Conservation (phyloP, 1,140 invertebrate genomes). For the Chironomus tepperi region DNA sequence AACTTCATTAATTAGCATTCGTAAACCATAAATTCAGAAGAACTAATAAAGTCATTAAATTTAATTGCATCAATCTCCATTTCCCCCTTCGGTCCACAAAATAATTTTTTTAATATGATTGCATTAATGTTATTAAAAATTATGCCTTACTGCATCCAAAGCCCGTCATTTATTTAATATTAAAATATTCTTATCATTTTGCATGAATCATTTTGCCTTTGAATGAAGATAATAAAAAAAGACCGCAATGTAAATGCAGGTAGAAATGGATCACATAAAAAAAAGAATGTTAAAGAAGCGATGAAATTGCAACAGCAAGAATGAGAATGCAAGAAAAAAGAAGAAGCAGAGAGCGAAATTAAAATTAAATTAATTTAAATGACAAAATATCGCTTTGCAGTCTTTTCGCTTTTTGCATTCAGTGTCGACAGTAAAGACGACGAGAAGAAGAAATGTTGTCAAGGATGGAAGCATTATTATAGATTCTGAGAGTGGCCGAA, state of each 20-base stretch:
- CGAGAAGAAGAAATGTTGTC: not conserved
- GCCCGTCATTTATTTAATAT: conserved; percentile 14
- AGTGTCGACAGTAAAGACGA: not conserved
- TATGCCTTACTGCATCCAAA: not conserved
- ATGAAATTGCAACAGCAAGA: conserved; percentile 1
- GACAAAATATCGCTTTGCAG: conserved; percentile 12
- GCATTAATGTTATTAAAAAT: not conserved
- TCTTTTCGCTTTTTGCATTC: not conserved
- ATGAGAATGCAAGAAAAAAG: not conserved
- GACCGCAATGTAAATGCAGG: conserved; percentile 4
- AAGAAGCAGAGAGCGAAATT: not conserved
- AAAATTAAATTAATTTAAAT: conserved; percentile 15
- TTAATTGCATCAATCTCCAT: conserved; percentile 4
- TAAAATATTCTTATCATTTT: not conserved
- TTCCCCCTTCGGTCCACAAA: not conserved
- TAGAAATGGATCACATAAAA: not conserved
- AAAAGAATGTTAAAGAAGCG: not conserved
- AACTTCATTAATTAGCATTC: too few relatives aligned
- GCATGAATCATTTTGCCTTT: not conserved
- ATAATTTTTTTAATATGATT: not conserved
- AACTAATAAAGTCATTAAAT: conserved; percentile 3
- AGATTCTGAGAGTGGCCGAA: too few relatives aligned
- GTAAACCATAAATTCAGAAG: not conserved
- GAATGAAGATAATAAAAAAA: not conserved
- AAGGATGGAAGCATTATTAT: too few relatives aligned